Evolutionary conservation across 2,113 vertebrate genomes (phyloP).

Genomic region (Ceyx cyanopectus): DNA sequence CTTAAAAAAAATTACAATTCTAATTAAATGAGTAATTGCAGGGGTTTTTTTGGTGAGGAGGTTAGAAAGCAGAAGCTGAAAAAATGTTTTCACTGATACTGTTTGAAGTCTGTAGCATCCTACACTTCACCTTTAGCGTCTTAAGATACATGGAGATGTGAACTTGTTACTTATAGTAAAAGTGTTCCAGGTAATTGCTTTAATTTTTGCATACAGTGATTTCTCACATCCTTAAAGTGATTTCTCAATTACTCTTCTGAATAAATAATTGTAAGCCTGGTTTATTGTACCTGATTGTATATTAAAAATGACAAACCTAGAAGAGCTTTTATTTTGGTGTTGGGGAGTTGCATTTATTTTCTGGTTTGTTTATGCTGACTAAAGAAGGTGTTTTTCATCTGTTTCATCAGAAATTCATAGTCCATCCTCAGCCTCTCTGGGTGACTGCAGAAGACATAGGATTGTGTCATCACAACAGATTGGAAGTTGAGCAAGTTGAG

Average conservation of each 20-base stretch:
- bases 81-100: neutral
- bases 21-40: neutral
- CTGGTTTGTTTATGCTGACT: neutral
- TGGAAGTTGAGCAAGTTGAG: conserved; percentile 55
- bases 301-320: neutral
- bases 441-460: conserved; percentile 56
- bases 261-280: neutral
- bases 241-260: neutral
- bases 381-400: conserved; percentile 51
- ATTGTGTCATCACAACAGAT: conserved; percentile 49
- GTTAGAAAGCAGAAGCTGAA: neutral
- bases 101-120: neutral
- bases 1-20: neutral
- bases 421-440: conserved; percentile 46
- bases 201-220: neutral
- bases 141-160: neutral
- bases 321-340: neutral
- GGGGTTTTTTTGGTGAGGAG: neutral
- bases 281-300: neutral
- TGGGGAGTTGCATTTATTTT: neutral
- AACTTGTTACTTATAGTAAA: neutral
- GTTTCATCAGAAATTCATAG: conserved; percentile 58
- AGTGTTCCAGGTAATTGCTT: neutral
- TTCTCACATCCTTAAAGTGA: neutral
- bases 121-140: neutral